phyloP scores from a whole-genome alignment of 2,113 vertebrate genomes.

The Leptobrachium leishanense region DNA sequence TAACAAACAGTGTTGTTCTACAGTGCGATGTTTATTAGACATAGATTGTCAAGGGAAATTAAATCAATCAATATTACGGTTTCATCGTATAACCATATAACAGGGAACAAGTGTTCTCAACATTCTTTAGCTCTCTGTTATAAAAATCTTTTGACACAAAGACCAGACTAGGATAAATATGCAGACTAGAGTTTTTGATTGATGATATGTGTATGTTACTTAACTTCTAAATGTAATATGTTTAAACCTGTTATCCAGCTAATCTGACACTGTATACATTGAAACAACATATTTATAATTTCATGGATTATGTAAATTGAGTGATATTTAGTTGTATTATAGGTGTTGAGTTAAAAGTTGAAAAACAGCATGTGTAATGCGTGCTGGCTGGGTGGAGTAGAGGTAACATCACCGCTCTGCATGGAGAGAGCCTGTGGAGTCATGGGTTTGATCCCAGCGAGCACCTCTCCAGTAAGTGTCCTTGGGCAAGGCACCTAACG shows the following conservation, averaged over 20 bases:
- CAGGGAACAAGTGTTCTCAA: not conserved
- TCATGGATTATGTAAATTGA: not conserved
- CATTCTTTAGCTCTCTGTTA: not conserved
- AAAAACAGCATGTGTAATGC: too few relatives aligned
- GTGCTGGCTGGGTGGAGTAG: too few relatives aligned
- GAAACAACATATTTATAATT: not conserved
- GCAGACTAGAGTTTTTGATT: slow-evolving; percentile 9
- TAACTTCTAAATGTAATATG: slow-evolving; percentile 10
- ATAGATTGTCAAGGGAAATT: too few relatives aligned
- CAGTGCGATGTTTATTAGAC: too few relatives aligned
- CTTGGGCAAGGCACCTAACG: too few relatives aligned
- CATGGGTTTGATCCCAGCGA: too few relatives aligned
- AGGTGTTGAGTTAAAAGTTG: too few relatives aligned
- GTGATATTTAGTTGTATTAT: not conserved
- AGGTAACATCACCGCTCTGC: too few relatives aligned
- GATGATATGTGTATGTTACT: slow-evolving; percentile 21
- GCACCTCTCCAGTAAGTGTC: too few relatives aligned
- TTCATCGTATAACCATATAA: not conserved
- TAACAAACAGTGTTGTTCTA: too few relatives aligned
- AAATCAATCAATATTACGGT: not conserved
- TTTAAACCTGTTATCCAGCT: slow-evolving; percentile 10
- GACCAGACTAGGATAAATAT: not conserved
- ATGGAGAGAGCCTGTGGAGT: too few relatives aligned
- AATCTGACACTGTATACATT: slow-evolving; percentile 16
- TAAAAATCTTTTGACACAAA: not conserved